Conservation (phyloP, 92 coral and sea anemone genomes). For the Phenganax marumi region DNA sequence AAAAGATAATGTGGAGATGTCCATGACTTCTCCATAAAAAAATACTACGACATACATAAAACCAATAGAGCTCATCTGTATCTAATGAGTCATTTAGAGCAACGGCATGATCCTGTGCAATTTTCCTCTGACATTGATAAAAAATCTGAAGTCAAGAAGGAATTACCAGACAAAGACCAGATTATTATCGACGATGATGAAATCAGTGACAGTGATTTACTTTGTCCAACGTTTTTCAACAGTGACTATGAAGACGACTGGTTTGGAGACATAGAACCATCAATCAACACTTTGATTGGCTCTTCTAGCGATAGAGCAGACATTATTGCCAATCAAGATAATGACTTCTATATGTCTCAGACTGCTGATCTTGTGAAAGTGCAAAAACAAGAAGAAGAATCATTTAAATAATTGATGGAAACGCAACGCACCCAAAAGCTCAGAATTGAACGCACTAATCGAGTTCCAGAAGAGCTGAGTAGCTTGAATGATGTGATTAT, state of each 20-base stretch:
- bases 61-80: conserved; percentile 32
- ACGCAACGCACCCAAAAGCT: conserved; percentile 50
- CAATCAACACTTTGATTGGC: conserved; percentile 39
- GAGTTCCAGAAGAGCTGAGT: conserved; percentile 53
- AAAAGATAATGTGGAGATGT: conserved; percentile 9
- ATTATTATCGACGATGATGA: conserved; percentile 40
- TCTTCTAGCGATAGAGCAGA: conserved; percentile 44
- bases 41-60: conserved; percentile 15
- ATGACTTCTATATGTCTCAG: conserved; percentile 32
- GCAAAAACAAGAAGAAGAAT: conserved; percentile 32
- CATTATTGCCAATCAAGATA: conserved; percentile 12
- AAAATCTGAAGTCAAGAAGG: conserved; percentile 11
- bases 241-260: conserved; percentile 1
- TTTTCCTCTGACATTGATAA: neutral
- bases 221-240: conserved; percentile 12
- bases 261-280: conserved; percentile 7
- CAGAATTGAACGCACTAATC: conserved; percentile 48
- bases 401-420: conserved; percentile 8
- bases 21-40: conserved; percentile 18
- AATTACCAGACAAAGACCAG: conserved; percentile 17
- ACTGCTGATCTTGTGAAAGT: conserved; percentile 25
- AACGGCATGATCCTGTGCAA: neutral
- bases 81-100: conserved; percentile 20
- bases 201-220: conserved; percentile 1
- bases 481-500: conserved; percentile 37